Evolutionary conservation across 2,888 invertebrate species (phyloP), one percentile per base, ranked within the genome.

Genomic region (Eumacrocentrus americanus): DNA sequence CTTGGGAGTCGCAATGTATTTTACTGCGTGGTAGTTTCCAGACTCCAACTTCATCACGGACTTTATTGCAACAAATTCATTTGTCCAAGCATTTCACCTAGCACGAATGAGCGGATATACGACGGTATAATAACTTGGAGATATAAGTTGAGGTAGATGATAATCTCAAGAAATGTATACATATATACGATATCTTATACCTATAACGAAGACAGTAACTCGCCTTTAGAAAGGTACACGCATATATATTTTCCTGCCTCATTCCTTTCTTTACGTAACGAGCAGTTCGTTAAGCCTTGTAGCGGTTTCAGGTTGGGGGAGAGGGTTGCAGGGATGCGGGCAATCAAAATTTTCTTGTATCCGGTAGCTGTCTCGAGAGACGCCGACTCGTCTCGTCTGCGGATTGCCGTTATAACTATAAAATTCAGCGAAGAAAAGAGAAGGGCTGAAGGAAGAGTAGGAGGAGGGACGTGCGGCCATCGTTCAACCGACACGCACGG

Each of bases 401-500:
- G 61, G 57, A 66, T 66, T 63, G 61, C 63, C 64, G 57, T 63
- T 58, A 55, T 65, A 67, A 65, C 61, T 66, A 60, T 68, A 72
- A 76, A 75, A 75, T 73, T 70, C 69, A 70, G 68, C 58, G 66
- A 46, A 52, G 20, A 35, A 47, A 35, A 58, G 23, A 25, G 23
- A n/a, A 35, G 42, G 44, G n/a, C 11, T 7, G 16, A 29, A 9
- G 7, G 16, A 4, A 6, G n/a, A 35, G 37, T 37, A n/a, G 52
- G 29, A 51, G 29, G 48, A 34, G 50, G 35, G 35, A 42, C 58
- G 65, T 70, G 69, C 71, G 67, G 72, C 73, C 73, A 74, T 74
- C 72, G 68, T 66, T 72, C 69, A 71, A 74, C 69, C 71, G 70
- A 71, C 77, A 77, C 76, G 74, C 73, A 74, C 72, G 65, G 65